A percentile compares a stretch with the other conserved stretches of the same genome.
phyloP scores from a whole-genome alignment of 2,797 vertebrate genomes.

The Echiichthys vipera region DNA sequence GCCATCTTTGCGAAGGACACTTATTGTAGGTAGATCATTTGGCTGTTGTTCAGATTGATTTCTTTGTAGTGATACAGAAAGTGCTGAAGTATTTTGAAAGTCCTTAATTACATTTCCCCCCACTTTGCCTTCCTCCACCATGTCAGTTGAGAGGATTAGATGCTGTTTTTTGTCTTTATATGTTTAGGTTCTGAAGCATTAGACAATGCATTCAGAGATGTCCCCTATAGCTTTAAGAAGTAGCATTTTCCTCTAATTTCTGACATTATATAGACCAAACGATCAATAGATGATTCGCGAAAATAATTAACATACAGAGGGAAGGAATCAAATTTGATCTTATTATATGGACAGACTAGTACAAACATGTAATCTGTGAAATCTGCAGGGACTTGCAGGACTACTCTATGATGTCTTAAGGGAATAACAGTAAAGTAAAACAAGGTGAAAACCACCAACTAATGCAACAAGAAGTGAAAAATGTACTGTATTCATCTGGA shows the following conservation, averaged over 20 bases:
- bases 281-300: not conserved
- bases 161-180: not conserved
- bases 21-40: not conserved
- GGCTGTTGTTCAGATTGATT: not conserved
- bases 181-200: not conserved
- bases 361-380: too few relatives aligned
- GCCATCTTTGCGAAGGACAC: not conserved
- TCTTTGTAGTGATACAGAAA: too few relatives aligned
- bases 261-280: not conserved
- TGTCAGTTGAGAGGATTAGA: not conserved
- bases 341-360: not conserved
- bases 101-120: too few relatives aligned
- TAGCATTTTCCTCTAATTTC: not conserved
- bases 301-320: too few relatives aligned
- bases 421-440: not conserved
- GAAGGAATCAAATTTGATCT: not conserved
- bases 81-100: too few relatives aligned
- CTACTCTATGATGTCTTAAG: too few relatives aligned
- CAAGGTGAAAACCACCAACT: not conserved
- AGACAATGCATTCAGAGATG: not conserved
- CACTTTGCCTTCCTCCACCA: too few relatives aligned
- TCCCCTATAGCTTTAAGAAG: not conserved
- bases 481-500: not conserved
- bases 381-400: too few relatives aligned
- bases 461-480: slow-evolving; percentile 1